Percentiles rank a stretch among this genome's conserved stretches.
These are phyloP conservation scores for Phragmatobia fuliginosa DNA, from an alignment of 2,888 invertebrate species.

Conservation along the genomic window DNA sequence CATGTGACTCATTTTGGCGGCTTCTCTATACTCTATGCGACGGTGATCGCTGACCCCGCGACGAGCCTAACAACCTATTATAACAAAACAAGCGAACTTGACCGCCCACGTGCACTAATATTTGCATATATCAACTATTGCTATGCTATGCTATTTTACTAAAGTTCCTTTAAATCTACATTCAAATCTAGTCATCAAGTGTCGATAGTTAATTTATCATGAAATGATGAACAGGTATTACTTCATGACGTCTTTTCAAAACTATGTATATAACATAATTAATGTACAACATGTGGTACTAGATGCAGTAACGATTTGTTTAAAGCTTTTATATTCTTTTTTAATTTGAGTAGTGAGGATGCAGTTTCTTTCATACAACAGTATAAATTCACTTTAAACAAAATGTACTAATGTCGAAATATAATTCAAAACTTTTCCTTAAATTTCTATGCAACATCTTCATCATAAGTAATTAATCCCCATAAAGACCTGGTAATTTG, in stretches of 20 bases:
- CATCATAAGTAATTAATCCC: no score
- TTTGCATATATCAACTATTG: constrained; percentile 61
- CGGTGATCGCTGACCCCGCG: constrained; percentile 76
- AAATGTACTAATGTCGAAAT: background rate
- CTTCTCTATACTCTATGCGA: constrained; percentile 64
- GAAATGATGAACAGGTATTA: no score
- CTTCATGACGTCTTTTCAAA: background rate
- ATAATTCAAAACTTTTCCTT: background rate
- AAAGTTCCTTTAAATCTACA: background rate
- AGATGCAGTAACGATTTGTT: no score
- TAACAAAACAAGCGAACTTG: constrained; percentile 72
- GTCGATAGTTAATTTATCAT: background rate
- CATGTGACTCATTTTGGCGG: constrained; percentile 70
- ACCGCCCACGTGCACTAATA: constrained; percentile 76
- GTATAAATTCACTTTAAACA: background rate
- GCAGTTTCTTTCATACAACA: background rate
- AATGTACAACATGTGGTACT: no score
- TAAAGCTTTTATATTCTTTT: background rate
- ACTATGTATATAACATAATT: background rate
- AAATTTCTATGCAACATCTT: no score
- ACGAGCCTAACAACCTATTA: constrained; percentile 69
- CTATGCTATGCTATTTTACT: no score
- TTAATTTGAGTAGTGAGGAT: background rate
- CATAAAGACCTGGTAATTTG: constrained; percentile 31
- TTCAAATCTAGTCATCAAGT: background rate